These are phyloP conservation scores for Leptinotarsa undecemlineata DNA, from an alignment of 1,140 invertebrate species.

Conservation along the genomic window DNA sequence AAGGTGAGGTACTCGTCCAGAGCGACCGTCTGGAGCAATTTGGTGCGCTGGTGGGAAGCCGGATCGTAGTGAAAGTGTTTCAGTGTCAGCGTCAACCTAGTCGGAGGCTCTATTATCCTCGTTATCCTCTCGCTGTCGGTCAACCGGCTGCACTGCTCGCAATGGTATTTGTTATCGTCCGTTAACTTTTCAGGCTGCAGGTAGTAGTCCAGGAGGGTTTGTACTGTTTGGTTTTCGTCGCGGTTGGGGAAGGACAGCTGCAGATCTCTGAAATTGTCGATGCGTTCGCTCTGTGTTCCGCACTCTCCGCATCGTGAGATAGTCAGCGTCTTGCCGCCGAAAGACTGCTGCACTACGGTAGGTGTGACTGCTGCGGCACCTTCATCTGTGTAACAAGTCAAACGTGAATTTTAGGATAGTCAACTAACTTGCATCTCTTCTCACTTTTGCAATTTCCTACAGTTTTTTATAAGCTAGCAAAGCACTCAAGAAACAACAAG, in stretches of 20 bases:
- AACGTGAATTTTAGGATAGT: background rate
- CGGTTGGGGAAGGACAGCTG: constrained; percentile 77
- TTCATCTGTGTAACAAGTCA: constrained; percentile 12
- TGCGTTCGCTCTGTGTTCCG: constrained; percentile 68
- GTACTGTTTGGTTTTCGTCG: constrained; percentile 61
- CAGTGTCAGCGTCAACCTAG: constrained; percentile 77
- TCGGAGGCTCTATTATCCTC: constrained; percentile 70
- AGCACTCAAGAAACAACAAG: no score
- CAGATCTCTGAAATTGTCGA: constrained; percentile 78
- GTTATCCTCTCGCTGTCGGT: constrained; percentile 78
- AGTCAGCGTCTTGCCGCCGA: constrained; percentile 75
- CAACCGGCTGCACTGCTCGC: constrained; percentile 73
- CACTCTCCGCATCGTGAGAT: constrained; percentile 74
- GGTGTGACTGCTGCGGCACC: constrained; percentile 34
- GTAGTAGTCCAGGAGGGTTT: constrained; percentile 75
- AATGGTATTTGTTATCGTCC: constrained; percentile 82
- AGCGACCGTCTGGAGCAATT: constrained; percentile 69
- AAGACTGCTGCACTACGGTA: constrained; percentile 68
- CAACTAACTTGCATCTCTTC: no score
- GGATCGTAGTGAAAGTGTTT: constrained; percentile 78
- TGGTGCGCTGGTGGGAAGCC: constrained; percentile 71
- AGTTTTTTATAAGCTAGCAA: no score
- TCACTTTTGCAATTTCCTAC: no score
- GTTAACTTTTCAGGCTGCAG: constrained; percentile 73
- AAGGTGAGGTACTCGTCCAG: constrained; percentile 65